Base-by-base conservation (phyloP, 1,140 invertebrate genomes). In the Pomacea maculata region DNA sequence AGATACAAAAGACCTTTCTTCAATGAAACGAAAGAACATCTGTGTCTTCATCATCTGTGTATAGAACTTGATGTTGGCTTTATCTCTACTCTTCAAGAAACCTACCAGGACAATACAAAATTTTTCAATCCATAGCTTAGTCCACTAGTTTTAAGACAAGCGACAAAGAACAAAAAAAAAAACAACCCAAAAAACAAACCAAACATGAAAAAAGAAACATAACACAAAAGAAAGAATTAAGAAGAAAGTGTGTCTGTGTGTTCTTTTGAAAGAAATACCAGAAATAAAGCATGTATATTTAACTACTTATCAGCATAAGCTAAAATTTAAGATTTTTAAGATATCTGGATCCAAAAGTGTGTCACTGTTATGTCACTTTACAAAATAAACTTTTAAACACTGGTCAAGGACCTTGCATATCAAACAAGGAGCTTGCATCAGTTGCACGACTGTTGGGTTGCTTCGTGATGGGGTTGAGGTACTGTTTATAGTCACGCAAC, bases 1-100 rank as follows among this genome's bases (percentile, higher is more conserved):
- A 19, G 97, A 98, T 0, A 99, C 97, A 92, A 99, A 99, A 86
- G 97, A 99, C 64, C 98, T 94, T 92, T 99, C 98, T 92, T 99
- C 98, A 85, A 99, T 99, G 91, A 99, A 99, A 68, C 97, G 94
- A 80, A 97, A 98, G 91, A 99, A 99, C 95, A 98, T 98, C 92
- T 99, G 98, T 1, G 98, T 99, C 88, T 94, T 95, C 92, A 97
- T 95, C 86, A 99, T 90, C 84, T 97, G 93, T 73, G 94, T 94
- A 91, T 96, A 99, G 92, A 99, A 99, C 91, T 97, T 96, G 70
- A 96, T 95, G 89, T 98, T 95, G 70, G 95, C 94, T 92, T 97
- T 95, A 85, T 96, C 95, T 72, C 95, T 91, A 79, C 90, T 92
- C 81, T 89, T 92, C 1, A 94, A 84, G 89, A 95, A 95, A 29